Base-by-base conservation (phyloP, 2,113 vertebrate genomes). In the Enhydra lutris region DNA sequence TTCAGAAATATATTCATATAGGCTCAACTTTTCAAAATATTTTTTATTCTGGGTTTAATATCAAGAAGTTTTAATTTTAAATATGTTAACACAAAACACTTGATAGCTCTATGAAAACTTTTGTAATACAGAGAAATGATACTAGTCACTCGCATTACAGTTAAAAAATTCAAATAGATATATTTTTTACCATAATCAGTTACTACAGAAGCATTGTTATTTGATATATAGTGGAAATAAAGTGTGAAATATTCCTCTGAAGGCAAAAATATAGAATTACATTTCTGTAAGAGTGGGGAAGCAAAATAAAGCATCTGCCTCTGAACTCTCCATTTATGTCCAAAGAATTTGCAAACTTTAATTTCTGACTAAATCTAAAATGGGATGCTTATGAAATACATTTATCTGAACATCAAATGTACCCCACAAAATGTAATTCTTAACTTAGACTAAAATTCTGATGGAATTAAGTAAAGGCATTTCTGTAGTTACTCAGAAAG, bases 341-440 rank as follows among this genome's bases (percentile, higher is more conserved):
- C 24, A 92, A 83, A 74, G 71, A 67, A 85, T 67, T 73, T 73
- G n/a, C 6, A 67, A 85, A 89, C 20, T 85, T 45, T 74, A 74
- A 57, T 79, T 79, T 80, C 73, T 92, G 17, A 80, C 80, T 73
- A 94, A 76, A 96, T 55, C 63, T 65, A 86, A 91, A 91, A 61
- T 71, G 29, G 3, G 36, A 61, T 88, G 45, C 24, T 85, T 63
- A 65, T 21, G n/a, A 87, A 91, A 91, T 81, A 45, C 45, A 87
- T 76, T 36, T 42, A 57, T 36, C 71, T 47, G 29, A 63, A 36
- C 57, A 85, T 80, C 55, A 63, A 92, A 69, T 67, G 42, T 65
- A 82, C 9, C 4, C 10, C 26, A 2, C 10, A 11, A 83, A 74
- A 50, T 76, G 7, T 69, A 55, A 59, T 2, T 95, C 57, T 36